Base-by-base conservation (phyloP, 2,888 invertebrate species). In the Bellardia bayeri region DNA sequence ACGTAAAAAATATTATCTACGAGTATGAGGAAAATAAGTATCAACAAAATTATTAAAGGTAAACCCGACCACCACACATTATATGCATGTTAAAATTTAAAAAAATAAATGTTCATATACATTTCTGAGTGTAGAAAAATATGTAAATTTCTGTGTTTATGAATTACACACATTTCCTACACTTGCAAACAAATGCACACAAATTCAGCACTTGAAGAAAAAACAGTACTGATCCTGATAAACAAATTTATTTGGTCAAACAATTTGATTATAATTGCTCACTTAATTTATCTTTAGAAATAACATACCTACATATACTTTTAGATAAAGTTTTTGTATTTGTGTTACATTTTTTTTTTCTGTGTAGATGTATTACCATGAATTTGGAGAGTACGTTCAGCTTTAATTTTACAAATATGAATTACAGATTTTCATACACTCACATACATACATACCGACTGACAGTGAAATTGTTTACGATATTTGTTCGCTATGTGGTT, bases 391-490 rank as follows among this genome's bases (percentile, higher is more conserved):
- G 13, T 72, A 11, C 16, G 56, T 58, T 63, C 40, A 81, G 51
- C 69, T 75, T 88, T 86, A 45, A 64, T 68, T 80, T 80, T 68
- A 78, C 82, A 89, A 86, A 88, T 83, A 85, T 88, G 85, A 88
- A 88, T 89, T 79, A 74, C 82, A 78, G 71, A 82, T 79, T 86
- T 82, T 56, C 23, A 82, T 72, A 71, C 61, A 40, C 30, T 40
- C 13, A 63, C 3, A 74, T 14, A 33, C 33, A 33, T 33, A 7
- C n/a, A 13, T 49, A 72, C 66, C 64, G 61, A 82, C 86, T 89
- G 89, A 90, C 90, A 90, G 64, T 82, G 49, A 58, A 56, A 66
- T 69, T 76, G n/a, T 66, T 33, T 33, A 30, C 40, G n/a, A 69
- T 23, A 33, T 84, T 33, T 23, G 37, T 37, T 61, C 61, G 63